Evolutionary conservation across 2,888 invertebrate species (phyloP), one percentile per base, ranked within the genome.

Genomic region (Ecliptopera silaceata): DNA sequence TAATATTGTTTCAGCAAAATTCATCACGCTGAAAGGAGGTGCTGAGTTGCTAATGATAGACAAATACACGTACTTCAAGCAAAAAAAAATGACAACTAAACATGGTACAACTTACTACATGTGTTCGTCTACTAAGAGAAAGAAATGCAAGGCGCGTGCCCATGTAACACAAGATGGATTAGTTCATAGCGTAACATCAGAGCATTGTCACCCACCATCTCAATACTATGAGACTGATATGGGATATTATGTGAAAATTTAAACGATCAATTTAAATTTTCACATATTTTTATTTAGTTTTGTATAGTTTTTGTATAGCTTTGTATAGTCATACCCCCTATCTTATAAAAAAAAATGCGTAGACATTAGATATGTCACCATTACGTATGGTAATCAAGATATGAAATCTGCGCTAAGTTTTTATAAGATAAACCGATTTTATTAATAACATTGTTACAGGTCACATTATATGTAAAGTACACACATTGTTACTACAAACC

Each of bases 71-170:
- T 39, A 18, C 18, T 41, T 22, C 41, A 41, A 41, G 6, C 34
- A 34, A 13, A 26, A 6, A 6, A 6, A 13, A 13, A 34, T 2
- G 4, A 1, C 13, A 5, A 1, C 13, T 13, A 34, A 13, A 34
- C 13, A 34, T n/a, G 15, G 6, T 6, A 15, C 8, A 15, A 15
- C 13, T 26, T 4, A 10, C 26, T 47, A 47, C 31, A 34, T 15
- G 31, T 61, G 61, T 22, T 39, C 56, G 4, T 26, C 11, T 22
- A 11, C 10, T 10, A 36, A 22, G 3, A 45, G 32, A 12, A 43
- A 8, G 2, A 50, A 31, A 15, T 61, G 61, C 42, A 39, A 31
- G 15, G 57, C 54, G 1, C 17, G 34, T n/a, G 51, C 46, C 0
- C 17, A 51, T 22, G 32, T 61, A n/a, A 15, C 38, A 2, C 5